A percentile compares a stretch with the other conserved stretches of the same genome.
phyloP scores from a whole-genome alignment of 1,140 invertebrate species.

The Armadillidium nasatum region DNA sequence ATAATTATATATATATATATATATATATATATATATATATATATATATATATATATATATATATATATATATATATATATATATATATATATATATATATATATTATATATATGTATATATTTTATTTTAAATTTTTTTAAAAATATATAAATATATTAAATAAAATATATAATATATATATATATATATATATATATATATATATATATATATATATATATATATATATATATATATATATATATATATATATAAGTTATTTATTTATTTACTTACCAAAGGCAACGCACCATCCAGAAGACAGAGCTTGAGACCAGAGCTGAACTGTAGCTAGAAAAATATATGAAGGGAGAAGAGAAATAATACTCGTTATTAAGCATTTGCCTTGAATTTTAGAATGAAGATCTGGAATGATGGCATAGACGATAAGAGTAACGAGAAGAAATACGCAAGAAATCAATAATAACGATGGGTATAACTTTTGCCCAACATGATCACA shows the following conservation, averaged over 20 bases:
- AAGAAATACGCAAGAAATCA: constrained; percentile 39
- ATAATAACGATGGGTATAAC: constrained; percentile 29
- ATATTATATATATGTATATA: too few relatives aligned
- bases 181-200: not conserved
- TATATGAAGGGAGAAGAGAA: constrained; percentile 33
- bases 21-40: too few relatives aligned
- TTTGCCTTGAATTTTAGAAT: constrained; percentile 39
- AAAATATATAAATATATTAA: too few relatives aligned
- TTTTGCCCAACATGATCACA: constrained; percentile 19
- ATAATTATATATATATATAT: too few relatives aligned
- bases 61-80: too few relatives aligned
- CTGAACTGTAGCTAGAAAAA: constrained; percentile 36
- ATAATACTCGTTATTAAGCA: constrained; percentile 34
- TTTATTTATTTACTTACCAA: constrained; percentile 31
- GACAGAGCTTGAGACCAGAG: not conserved
- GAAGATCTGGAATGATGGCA: constrained; percentile 37
- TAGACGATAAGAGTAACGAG: constrained; percentile 37
- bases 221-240: constrained; percentile 6
- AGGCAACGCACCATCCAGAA: constrained; percentile 32
- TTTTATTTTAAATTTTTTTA: too few relatives aligned
- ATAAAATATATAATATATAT: not conserved
- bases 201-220: constrained; percentile 6
- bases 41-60: too few relatives aligned
- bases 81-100: too few relatives aligned
- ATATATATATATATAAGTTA: too few relatives aligned